Percentiles rank a stretch among this genome's conserved stretches.
Evolutionary conservation across 2,113 vertebrate genomes (phyloP).

Genomic region (Phalacrocorax brasilianus): DNA sequence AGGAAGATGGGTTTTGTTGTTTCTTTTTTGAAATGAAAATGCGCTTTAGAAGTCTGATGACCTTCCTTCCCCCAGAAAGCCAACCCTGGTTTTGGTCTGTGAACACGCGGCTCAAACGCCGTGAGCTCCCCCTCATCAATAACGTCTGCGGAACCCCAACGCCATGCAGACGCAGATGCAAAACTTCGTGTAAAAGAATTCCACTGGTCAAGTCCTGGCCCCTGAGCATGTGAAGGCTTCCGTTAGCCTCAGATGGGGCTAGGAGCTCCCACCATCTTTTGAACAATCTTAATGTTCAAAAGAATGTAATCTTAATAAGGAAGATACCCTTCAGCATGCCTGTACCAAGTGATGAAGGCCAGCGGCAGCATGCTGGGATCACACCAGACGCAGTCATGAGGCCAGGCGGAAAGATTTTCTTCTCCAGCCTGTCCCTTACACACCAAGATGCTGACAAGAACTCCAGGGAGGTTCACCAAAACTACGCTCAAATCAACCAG

Average conservation of each 20-base stretch:
- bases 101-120: accelerated
- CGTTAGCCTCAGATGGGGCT: neutral
- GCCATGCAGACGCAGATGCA: neutral
- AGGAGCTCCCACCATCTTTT: neutral
- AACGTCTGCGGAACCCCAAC: neutral
- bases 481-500: neutral
- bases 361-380: neutral
- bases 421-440: neutral
- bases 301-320: neutral
- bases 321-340: neutral
- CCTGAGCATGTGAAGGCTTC: neutral
- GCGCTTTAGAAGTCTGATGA: accelerated
- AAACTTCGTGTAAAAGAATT: neutral
- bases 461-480: neutral
- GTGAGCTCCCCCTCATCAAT: neutral
- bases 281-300: accelerated
- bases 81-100: neutral
- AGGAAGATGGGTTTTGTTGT: neutral
- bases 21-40: neutral
- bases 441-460: neutral
- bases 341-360: accelerated
- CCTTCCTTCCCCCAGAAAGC: neutral
- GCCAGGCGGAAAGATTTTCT: neutral
- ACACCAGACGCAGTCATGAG: neutral
- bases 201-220: neutral